Evolutionary conservation across 2,113 vertebrate species (phyloP).

Genomic region (Terrapene triunguis): DNA sequence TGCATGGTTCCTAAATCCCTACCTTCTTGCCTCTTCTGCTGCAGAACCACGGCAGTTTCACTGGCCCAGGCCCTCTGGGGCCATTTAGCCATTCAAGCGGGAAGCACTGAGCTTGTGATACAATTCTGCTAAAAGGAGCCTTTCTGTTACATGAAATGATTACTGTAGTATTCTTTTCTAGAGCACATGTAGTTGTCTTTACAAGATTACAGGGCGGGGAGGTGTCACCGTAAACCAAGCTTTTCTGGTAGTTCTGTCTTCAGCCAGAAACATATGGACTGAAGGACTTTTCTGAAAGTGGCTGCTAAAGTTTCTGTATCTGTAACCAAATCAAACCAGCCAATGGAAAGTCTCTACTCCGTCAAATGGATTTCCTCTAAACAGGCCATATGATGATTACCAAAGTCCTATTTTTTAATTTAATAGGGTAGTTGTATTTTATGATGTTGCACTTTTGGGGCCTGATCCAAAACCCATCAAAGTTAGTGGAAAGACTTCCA

Average conservation of each 20-base stretch:
- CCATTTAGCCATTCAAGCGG: background rate
- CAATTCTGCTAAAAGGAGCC: background rate
- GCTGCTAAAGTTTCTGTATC: background rate
- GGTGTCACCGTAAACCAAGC: background rate
- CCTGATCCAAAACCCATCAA: background rate
- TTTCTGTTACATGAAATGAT: background rate
- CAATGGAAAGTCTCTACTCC: background rate
- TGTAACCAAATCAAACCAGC: background rate
- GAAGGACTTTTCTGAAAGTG: background rate
- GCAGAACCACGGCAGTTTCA: background rate
- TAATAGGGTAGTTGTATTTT: rapidly evolving
- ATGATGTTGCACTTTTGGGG: background rate
- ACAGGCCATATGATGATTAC: background rate
- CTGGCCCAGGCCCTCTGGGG: too few relatives aligned
- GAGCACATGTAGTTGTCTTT: background rate
- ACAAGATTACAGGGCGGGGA: background rate
- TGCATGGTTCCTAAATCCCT: too few relatives aligned
- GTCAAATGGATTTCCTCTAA: background rate
- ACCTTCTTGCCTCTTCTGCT: background rate
- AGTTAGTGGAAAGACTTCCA: background rate
- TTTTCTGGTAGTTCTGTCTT: background rate
- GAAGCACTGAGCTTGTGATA: rapidly evolving
- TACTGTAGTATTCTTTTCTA: rapidly evolving
- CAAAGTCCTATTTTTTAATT: background rate
- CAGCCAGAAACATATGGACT: background rate